Evolutionary conservation across 2,113 vertebrate genomes (phyloP).

Genomic region (Psophia crepitans): DNA sequence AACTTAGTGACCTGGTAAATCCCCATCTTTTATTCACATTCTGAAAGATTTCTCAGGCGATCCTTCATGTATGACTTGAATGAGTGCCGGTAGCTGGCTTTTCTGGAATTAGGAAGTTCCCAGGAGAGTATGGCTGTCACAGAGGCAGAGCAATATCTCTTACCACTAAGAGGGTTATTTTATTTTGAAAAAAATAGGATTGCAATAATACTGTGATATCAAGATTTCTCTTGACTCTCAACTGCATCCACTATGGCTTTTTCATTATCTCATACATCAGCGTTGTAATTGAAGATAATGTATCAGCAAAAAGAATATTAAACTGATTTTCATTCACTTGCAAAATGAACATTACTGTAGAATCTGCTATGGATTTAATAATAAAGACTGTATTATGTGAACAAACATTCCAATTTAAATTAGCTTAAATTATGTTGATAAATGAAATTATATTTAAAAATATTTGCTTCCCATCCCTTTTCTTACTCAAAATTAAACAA

Average conservation of each 20-base stretch:
- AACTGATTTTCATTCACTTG: conserved; percentile 27
- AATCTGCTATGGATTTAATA: conserved; percentile 11
- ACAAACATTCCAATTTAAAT: not conserved
- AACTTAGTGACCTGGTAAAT: not conserved
- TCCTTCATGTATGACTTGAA: not conserved
- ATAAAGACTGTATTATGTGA: not conserved
- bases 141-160: not conserved
- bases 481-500: not conserved
- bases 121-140: not conserved
- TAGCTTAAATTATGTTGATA: not conserved
- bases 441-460: conserved; percentile 41
- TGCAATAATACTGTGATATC: not conserved
- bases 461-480: conserved; percentile 37
- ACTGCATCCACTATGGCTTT: not conserved
- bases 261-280: not conserved
- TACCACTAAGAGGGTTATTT: not conserved
- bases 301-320: not conserved
- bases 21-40: not conserved
- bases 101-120: not conserved
- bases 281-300: not conserved
- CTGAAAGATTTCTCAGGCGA: not conserved
- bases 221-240: not conserved
- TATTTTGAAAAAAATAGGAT: not conserved
- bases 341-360: not conserved
- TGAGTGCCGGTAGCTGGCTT: not conserved